A percentile compares a stretch with the other conserved stretches of the same genome.
phyloP scores from a whole-genome alignment of 2,113 vertebrate species.

The Papio anubis region DNA sequence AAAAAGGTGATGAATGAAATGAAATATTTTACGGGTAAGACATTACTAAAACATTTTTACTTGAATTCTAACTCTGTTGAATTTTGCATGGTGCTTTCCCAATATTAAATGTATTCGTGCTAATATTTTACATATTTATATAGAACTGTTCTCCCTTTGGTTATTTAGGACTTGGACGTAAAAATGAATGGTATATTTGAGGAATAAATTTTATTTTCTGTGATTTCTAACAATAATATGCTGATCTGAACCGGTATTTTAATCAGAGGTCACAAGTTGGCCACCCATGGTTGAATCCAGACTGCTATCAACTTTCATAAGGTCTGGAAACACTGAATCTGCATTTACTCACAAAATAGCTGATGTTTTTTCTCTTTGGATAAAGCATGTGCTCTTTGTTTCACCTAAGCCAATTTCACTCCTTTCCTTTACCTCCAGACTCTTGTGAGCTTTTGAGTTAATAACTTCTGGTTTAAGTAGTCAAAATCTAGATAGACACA shows the following conservation, averaged over 20 bases:
- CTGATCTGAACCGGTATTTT: slow-evolving; percentile 11
- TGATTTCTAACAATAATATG: neutral
- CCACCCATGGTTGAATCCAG: neutral
- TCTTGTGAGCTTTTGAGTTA: neutral
- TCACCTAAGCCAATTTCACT: neutral
- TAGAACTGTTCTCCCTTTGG: neutral
- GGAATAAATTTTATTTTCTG: neutral
- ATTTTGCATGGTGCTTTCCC: neutral
- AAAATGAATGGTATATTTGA: slow-evolving; percentile 5
- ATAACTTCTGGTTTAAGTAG: neutral
- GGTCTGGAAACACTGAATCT: neutral
- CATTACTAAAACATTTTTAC: neutral
- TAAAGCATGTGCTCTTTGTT: neutral
- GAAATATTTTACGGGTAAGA: slow-evolving; percentile 26
- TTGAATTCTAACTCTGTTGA: neutral
- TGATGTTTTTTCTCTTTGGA: neutral
- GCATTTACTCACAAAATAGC: neutral
- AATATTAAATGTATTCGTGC: neutral
- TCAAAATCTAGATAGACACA: neutral
- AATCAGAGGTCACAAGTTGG: neutral
- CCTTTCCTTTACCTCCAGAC: neutral
- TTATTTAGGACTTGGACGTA: neutral
- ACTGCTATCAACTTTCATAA: neutral
- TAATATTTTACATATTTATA: slow-evolving; percentile 22
- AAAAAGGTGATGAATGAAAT: slow-evolving; percentile 21